These are phyloP conservation scores for Sebastes minor DNA, from an alignment of 2,797 vertebrate genomes.

Conservation along the genomic window DNA sequence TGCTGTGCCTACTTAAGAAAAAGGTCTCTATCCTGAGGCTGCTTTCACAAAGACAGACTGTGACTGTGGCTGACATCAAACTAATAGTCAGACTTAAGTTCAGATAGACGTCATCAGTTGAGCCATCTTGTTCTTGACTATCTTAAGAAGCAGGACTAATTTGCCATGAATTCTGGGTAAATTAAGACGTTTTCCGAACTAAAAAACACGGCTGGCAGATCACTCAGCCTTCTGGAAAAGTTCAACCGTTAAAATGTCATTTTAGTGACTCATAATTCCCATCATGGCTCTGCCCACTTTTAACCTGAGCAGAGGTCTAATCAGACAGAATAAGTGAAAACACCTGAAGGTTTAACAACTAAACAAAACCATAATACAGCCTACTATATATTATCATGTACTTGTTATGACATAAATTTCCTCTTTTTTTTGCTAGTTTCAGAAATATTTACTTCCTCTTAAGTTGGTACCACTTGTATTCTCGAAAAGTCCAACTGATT, in stretches of 20 bases:
- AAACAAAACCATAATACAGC: not conserved
- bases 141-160: no score
- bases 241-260: no score
- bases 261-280: not conserved
- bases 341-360: not conserved
- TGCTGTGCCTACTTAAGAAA: not conserved
- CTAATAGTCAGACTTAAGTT: no score
- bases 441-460: not conserved
- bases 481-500: not conserved
- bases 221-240: not conserved
- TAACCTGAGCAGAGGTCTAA: not conserved
- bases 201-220: not conserved
- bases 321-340: not conserved
- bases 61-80: not conserved
- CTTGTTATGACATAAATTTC: not conserved
- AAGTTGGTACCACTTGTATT: no score
- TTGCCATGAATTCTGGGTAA: no score
- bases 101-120: no score
- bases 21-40: no score
- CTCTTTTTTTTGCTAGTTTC: not conserved
- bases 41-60: not conserved
- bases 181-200: no score
- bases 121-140: no score
- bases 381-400: not conserved
- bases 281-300: not conserved